Conservation (phyloP, 2,888 invertebrate genomes). For the Caenorhabditis uteleia region DNA sequence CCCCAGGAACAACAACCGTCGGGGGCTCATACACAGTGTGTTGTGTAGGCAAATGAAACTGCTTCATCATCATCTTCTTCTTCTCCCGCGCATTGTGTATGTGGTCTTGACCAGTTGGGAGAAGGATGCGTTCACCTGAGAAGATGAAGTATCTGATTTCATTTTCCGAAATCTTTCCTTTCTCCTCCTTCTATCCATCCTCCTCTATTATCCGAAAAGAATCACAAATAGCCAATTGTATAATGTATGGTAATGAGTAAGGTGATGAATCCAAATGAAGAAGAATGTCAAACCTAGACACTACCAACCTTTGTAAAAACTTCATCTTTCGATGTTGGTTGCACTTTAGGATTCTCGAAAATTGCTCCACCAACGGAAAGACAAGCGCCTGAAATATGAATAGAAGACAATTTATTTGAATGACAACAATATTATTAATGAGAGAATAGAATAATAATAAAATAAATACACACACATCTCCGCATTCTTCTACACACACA, state of each 20-base stretch:
- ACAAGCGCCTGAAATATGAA: conserved; percentile 4
- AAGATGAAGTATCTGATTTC: too few relatives aligned
- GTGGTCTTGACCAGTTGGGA: too few relatives aligned
- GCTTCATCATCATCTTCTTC: too few relatives aligned
- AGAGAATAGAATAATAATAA: conserved; percentile 39
- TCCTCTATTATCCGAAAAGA: conserved; percentile 1
- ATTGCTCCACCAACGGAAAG: too few relatives aligned
- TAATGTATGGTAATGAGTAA: conserved; percentile 40
- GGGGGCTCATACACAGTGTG: too few relatives aligned
- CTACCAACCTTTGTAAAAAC: conserved; percentile 14
- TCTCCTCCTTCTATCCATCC: background rate
- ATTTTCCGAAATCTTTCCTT: too few relatives aligned
- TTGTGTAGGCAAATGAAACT: too few relatives aligned
- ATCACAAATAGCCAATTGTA: conserved; percentile 33
- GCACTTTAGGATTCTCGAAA: too few relatives aligned
- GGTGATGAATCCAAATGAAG: conserved; percentile 32
- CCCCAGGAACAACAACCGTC: conserved; percentile 11
- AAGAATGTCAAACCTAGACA: conserved; percentile 18
- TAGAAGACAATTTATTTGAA: conserved; percentile 28
- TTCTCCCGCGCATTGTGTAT: too few relatives aligned
- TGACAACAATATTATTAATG: conserved; percentile 35
- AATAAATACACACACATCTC: conserved; percentile 25
- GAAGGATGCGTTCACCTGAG: too few relatives aligned
- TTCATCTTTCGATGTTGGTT: background rate
- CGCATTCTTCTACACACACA: conserved; percentile 42